A percentile compares a stretch with the other conserved stretches of the same genome.
These are phyloP conservation scores for Lepidostoma basale DNA, from an alignment of 1,140 invertebrate genomes.

Conservation along the genomic window DNA sequence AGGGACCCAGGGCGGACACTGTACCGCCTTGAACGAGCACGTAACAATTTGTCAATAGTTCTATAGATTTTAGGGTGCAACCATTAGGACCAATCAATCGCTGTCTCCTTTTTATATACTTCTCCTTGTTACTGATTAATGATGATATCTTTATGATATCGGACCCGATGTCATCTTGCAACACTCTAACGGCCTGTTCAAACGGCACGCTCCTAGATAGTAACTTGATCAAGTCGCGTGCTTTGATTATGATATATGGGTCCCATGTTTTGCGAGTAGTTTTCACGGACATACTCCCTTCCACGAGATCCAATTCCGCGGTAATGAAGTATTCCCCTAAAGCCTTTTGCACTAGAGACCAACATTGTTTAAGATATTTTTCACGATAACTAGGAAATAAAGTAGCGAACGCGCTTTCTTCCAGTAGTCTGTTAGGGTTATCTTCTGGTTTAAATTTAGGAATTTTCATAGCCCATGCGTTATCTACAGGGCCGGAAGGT, in stretches of 20 bases:
- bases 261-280: constrained; percentile 99
- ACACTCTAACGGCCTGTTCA: constrained; percentile 87
- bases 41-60: constrained; percentile 97
- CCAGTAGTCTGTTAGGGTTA: constrained; percentile 76
- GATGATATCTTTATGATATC: constrained; percentile 98
- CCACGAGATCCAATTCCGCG: constrained; percentile 92
- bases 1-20: constrained; percentile 94
- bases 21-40: constrained; percentile 97
- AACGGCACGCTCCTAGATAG: constrained; percentile 95
- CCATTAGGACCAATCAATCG: constrained; percentile 96
- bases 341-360: constrained; percentile 91
- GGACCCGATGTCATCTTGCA: constrained; percentile 89
- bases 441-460: constrained; percentile 89
- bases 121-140: constrained; percentile 89
- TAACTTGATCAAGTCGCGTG: constrained; percentile 94
- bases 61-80: constrained; percentile 96
- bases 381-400: constrained; percentile 88
- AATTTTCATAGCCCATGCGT: constrained; percentile 90
- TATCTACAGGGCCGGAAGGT: constrained; percentile 68
- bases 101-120: constrained; percentile 95
- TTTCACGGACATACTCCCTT: constrained; percentile 93
- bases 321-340: constrained; percentile 80
- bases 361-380: constrained; percentile 94
- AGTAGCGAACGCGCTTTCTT: constrained; percentile 75
- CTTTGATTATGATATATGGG: constrained; percentile 97